These are phyloP conservation scores for Semicossyphus pulcher DNA, from an alignment of 2,113 vertebrate genomes.

Conservation along the genomic window DNA sequence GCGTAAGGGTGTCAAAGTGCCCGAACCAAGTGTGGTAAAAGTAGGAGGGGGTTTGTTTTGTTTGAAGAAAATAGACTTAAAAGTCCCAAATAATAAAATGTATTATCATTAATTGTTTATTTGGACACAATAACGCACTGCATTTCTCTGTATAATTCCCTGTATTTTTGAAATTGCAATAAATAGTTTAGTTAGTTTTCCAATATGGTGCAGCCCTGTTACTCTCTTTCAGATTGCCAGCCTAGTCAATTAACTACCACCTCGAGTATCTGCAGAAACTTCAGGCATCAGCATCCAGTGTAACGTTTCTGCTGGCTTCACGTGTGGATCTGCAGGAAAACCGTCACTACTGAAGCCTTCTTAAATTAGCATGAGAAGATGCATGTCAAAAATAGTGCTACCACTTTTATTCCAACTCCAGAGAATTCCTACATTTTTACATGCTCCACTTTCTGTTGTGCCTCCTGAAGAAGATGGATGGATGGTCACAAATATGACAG, in stretches of 20 bases:
- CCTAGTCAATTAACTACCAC: not conserved
- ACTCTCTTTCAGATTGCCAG: not conserved
- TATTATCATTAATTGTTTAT: too few species aligned
- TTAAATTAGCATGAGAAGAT: conserved; percentile 1
- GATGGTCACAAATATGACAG: conserved; percentile 55
- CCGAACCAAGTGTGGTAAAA: too few species aligned
- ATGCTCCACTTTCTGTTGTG: conserved; percentile 40
- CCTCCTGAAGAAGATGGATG: conserved; percentile 65
- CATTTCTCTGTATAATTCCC: too few species aligned
- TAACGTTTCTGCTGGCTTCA: not conserved
- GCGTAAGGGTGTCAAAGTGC: too few species aligned
- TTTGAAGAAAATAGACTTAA: too few species aligned
- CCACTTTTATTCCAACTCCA: conserved; percentile 11
- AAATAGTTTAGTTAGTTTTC: too few species aligned
- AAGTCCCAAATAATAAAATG: too few species aligned
- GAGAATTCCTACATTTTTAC: conserved; percentile 40
- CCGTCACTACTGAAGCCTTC: not conserved
- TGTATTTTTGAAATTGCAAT: too few species aligned
- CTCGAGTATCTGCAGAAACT: conserved; percentile 10
- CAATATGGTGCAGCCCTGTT: too few species aligned
- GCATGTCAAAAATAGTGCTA: conserved; percentile 16
- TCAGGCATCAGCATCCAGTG: not conserved
- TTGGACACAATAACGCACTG: too few species aligned
- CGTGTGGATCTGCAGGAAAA: not conserved
- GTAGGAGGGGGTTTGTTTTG: too few species aligned